Conservation (phyloP, 2,797 vertebrate genomes). For the Aldrovandia affinis region DNA sequence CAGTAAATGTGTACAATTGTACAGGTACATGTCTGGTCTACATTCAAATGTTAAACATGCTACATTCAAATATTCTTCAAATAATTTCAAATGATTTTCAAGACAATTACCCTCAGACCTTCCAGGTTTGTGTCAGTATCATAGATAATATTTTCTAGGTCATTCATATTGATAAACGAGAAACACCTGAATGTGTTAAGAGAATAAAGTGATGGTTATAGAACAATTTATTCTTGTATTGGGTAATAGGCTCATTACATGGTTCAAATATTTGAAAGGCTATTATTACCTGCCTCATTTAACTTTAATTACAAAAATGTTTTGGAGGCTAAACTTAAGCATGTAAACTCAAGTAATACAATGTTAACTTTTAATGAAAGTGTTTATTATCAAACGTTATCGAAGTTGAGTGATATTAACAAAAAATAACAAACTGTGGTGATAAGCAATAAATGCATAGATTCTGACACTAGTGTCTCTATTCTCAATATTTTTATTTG, state of each 20-base stretch:
- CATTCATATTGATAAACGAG: conserved; percentile 51
- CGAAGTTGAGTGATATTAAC: too few relatives aligned
- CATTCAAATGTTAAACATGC: too few relatives aligned
- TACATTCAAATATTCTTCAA: too few relatives aligned
- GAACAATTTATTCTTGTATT: conserved; percentile 63
- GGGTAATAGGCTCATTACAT: conserved; percentile 73
- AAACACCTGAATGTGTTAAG: not conserved
- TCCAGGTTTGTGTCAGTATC: too few relatives aligned
- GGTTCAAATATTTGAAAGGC: conserved; percentile 75
- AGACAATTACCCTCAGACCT: too few relatives aligned
- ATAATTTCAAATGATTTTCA: too few relatives aligned
- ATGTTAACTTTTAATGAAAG: conserved; percentile 50
- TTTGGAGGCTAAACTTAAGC: conserved; percentile 53
- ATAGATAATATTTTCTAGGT: conserved; percentile 60
- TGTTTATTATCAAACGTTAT: not conserved
- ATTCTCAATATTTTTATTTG: too few relatives aligned
- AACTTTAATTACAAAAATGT: conserved; percentile 84
- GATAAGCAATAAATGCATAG: too few relatives aligned
- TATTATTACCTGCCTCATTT: conserved; percentile 91
- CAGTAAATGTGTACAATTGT: too few relatives aligned
- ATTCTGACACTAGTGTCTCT: too few relatives aligned
- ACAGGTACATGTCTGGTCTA: too few relatives aligned
- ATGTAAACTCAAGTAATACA: conserved; percentile 41
- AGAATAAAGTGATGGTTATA: conserved; percentile 2
- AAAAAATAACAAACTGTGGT: too few relatives aligned